Conservation (phyloP, 1,140 invertebrate genomes). For the Cyclina sinensis region DNA sequence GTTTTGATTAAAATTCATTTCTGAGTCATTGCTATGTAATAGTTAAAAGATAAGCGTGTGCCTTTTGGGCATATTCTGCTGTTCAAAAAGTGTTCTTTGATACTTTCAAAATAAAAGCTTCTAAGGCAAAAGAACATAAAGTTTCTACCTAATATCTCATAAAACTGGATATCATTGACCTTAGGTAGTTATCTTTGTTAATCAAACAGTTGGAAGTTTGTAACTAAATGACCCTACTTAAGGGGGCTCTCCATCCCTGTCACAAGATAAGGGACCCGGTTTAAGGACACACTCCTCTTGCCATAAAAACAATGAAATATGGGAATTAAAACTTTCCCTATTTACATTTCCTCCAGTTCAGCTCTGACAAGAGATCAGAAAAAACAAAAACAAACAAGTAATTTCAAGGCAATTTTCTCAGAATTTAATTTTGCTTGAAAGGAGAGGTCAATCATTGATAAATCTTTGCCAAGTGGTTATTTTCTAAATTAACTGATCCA, state of each 20-base stretch:
- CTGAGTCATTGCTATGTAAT: too few species aligned
- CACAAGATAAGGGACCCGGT: not conserved
- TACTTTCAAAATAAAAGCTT: too few species aligned
- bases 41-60: too few species aligned
- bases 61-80: too few species aligned
- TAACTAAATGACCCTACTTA: not conserved
- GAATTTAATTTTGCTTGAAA: slow-evolving; percentile 1
- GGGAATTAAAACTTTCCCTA: not conserved
- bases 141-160: too few species aligned
- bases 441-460: slow-evolving; percentile 16
- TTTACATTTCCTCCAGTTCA: not conserved
- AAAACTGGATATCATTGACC: too few species aligned
- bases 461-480: slow-evolving; percentile 10
- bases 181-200: too few species aligned
- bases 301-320: not conserved
- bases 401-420: not conserved
- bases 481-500: slow-evolving; percentile 29
- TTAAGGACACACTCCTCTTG: not conserved
- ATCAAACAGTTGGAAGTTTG: not conserved
- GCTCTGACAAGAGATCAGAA: not conserved
- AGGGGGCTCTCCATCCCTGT: not conserved
- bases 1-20: too few species aligned
- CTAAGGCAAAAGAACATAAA: too few species aligned
- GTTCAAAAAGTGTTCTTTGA: too few species aligned
- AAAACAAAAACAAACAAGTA: not conserved